Percentiles rank a stretch among this genome's conserved stretches.
These are phyloP conservation scores for Charadrius vociferus DNA, from an alignment of 2,113 vertebrate species.

Conservation along the genomic window DNA sequence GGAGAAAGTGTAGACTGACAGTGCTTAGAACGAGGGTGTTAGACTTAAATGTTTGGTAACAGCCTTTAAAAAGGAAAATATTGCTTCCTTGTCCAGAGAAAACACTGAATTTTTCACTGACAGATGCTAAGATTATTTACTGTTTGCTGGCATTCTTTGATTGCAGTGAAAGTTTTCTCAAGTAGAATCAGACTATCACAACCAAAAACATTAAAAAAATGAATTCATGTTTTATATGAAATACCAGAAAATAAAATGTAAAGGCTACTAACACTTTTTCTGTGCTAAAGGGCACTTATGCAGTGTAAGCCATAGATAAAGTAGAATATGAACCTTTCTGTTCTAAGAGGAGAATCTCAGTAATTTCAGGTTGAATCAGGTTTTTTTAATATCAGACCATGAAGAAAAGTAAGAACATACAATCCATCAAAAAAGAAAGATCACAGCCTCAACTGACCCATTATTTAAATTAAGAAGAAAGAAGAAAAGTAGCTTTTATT, in stretches of 20 bases:
- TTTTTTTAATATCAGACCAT: neutral
- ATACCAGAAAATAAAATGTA: neutral
- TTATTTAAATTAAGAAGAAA: neutral
- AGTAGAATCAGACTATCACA: neutral
- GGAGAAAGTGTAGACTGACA: neutral
- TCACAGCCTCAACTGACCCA: neutral
- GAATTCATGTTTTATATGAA: neutral
- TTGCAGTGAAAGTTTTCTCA: neutral
- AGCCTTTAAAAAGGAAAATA: neutral
- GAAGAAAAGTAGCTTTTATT: neutral
- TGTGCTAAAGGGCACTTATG: neutral
- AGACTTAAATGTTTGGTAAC: neutral
- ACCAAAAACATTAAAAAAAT: neutral
- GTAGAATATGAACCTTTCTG: neutral
- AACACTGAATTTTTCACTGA: rapidly evolving
- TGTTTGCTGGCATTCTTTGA: neutral
- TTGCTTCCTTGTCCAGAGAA: neutral
- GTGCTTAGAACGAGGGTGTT: neutral
- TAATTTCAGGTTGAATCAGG: neutral
- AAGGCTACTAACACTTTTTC: neutral
- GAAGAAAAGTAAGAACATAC: neutral
- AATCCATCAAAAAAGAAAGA: neutral
- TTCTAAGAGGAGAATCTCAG: neutral
- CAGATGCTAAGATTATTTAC: neutral
- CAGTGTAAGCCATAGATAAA: neutral